A percentile compares a stretch with the other conserved stretches of the same genome.
Evolutionary conservation across 2,113 vertebrate species (phyloP).

Genomic region (Capreolus pygargus): DNA sequence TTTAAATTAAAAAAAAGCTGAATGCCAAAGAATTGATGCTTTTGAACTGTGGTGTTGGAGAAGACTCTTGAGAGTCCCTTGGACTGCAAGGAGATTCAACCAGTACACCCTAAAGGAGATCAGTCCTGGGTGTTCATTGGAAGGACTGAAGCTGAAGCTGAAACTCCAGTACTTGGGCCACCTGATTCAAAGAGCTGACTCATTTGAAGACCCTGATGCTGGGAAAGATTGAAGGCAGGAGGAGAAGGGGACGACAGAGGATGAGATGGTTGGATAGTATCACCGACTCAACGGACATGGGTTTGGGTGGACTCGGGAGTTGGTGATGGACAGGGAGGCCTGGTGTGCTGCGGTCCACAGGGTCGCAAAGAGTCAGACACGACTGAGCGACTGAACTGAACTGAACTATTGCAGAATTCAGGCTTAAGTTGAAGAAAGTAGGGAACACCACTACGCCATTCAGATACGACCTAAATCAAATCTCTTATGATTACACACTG

Average conservation of each 20-base stretch:
- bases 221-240: background rate
- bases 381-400: background rate
- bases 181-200: background rate
- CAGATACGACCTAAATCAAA: background rate
- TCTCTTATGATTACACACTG: background rate
- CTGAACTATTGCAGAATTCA: background rate
- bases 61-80: background rate
- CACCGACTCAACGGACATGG: background rate
- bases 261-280: background rate
- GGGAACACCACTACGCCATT: background rate
- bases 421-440: background rate
- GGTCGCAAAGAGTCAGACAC: fast-evolving
- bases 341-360: background rate
- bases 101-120: background rate
- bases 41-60: background rate
- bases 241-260: fast-evolving
- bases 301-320: background rate
- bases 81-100: background rate
- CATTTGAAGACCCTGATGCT: background rate
- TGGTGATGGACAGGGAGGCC: background rate
- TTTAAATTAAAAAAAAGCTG: background rate
- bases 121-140: background rate
- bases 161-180: background rate
- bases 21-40: background rate
- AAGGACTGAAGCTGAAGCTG: background rate